Evolutionary conservation across 2,888 invertebrate species (phyloP).

Genomic region (Coremacera marginata): DNA sequence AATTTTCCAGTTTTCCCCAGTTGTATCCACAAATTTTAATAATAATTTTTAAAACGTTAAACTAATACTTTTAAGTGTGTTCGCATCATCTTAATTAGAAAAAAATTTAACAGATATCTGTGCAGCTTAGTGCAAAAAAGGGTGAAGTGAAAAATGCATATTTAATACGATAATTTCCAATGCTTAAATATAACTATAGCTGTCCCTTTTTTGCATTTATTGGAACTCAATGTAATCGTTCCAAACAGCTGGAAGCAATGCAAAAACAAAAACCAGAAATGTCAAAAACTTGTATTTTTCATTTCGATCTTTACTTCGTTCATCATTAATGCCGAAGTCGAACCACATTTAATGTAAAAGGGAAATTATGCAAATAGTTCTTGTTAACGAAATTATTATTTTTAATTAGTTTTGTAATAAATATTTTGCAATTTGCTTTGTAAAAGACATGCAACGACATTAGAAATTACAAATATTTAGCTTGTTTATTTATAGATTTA

Average conservation of each 20-base stretch:
- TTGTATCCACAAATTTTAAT: slow-evolving; percentile 43
- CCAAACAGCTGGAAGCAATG: slow-evolving; percentile 46
- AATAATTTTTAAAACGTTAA: slow-evolving; percentile 44
- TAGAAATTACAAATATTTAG: too few species aligned
- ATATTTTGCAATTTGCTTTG: background rate
- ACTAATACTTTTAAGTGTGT: slow-evolving; percentile 37
- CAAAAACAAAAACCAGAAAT: slow-evolving; percentile 54
- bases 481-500: too few species aligned
- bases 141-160: slow-evolving; percentile 30
- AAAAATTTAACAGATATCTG: background rate
- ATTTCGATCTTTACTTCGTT: slow-evolving; percentile 4
- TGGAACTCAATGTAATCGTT: slow-evolving; percentile 34
- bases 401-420: background rate
- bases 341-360: slow-evolving; percentile 19
- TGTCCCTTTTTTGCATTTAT: slow-evolving; percentile 45
- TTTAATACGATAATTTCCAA: slow-evolving; percentile 55
- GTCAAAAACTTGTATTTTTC: slow-evolving; percentile 54
- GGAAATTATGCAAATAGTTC: slow-evolving; percentile 36
- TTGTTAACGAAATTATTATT: background rate
- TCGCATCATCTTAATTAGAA: too few species aligned
- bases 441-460: too few species aligned
- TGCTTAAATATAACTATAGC: slow-evolving; percentile 43
- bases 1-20: slow-evolving; percentile 35
- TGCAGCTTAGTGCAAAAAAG: slow-evolving; percentile 4
- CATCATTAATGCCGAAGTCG: background rate